Base-by-base conservation (phyloP, 1,140 invertebrate genomes). In the Cepaea nemoralis region DNA sequence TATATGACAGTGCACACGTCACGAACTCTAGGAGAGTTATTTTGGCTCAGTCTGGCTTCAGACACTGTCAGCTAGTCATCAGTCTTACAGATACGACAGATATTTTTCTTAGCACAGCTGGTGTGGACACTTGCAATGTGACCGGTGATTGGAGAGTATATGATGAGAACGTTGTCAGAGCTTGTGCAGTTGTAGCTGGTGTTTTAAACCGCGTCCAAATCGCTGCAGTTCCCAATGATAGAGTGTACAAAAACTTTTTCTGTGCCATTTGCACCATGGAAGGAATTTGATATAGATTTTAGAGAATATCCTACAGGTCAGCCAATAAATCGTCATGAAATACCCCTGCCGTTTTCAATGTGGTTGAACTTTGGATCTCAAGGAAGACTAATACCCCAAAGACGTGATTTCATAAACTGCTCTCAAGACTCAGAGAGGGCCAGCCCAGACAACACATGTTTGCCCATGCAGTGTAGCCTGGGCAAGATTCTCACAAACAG, bases 181-280 rank as follows among this genome's bases (percentile, higher is more conserved):
- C 59, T 2, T 63, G 59, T 63, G 59, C 27, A 63, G 59, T 31
- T 8, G n/a, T 22, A 5, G 19, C 50, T 3, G 50, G 19, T 22
- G n/a, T 19, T 22, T 14, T 22, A 19, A 55, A 55, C 22, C 50
- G 19, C n/a, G 50, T 22, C 19, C 42, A 19, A 45, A 55, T 55
- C 2, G n/a, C n/a, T n/a, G n/a, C n/a, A n/a, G n/a, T n/a, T n/a
- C n/a, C n/a, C n/a, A n/a, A n/a, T n/a, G n/a, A n/a, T n/a, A n/a
- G n/a, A n/a, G n/a, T n/a, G n/a, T 74, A 48, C 31, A 33, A 42
- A 27, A 74, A 74, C 27, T 24, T 74, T 0, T 74, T 74, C 22
- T 74, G 71, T 31, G 71, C 42, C 1, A 2, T 74, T n/a, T 74
- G 71, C 42, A 70, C 39, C 22, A 35, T 39, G 35, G 24, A 69